Base-by-base conservation (phyloP, 2,888 invertebrate species). In the Apoderus coryli region DNA sequence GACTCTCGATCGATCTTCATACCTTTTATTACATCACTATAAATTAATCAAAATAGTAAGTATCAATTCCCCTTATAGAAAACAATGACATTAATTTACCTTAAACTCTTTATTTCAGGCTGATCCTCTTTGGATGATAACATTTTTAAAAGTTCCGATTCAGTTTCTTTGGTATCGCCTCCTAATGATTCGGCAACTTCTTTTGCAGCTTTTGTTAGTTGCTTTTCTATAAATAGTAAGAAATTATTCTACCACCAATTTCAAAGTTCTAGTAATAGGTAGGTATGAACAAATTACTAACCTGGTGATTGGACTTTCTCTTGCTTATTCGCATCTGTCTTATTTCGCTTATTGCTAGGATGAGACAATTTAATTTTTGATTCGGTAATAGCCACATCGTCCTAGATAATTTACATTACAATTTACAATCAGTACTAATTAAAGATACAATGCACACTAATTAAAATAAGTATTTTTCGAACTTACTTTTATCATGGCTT, bases 1-100 rank as follows among this genome's bases (percentile, higher is more conserved):
- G 54, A 52, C 10, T 63, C 54, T 14, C 69, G 65, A 48, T 81
- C 81, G 24, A 84, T 70, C 54, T 79, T 78, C 81, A 84, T 82
- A 16, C 74, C 78, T 16, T 72, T 65, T 36, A 84, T 62, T 11
- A 82, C 57, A 33, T 80, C 75, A 58, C 80, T 81, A 51, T 35
- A 58, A 13, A 2, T 29, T 24, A 14, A 14, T 5, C 14, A 25
- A n/a, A n/a, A n/a, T n/a, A n/a, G n/a, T n/a, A n/a, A n/a, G n/a
- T n/a, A n/a, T n/a, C n/a, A n/a, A n/a, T n/a, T n/a, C n/a, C n/a
- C n/a, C n/a, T n/a, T n/a, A n/a, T n/a, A n/a, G n/a, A n/a, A n/a
- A n/a, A n/a, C n/a, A n/a, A n/a, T n/a, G n/a, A n/a, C n/a, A n/a
- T n/a, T n/a, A n/a, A n/a, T n/a, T n/a, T 35, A 33, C 30, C 22